Evolutionary conservation across 2,113 vertebrate genomes (phyloP).

Genomic region (Xyliphius kryptos): DNA sequence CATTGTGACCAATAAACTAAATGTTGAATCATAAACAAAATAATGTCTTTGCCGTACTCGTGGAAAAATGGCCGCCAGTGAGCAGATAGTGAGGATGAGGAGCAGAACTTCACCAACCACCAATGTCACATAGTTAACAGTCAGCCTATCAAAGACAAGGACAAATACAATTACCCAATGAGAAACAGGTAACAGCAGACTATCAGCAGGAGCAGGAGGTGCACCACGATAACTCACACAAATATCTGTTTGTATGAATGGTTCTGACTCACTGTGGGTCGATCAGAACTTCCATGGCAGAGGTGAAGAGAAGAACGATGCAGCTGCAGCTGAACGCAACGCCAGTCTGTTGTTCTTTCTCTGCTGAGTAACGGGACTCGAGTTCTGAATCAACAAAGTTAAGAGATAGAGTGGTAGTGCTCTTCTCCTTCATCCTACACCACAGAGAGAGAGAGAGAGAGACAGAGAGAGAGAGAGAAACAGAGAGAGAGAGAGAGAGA

Average conservation of each 20-base stretch:
- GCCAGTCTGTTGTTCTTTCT: slow-evolving; percentile 87
- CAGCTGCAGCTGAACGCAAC: slow-evolving; percentile 86
- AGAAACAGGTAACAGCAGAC: too few relatives aligned
- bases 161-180: too few relatives aligned
- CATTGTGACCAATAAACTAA: too few relatives aligned
- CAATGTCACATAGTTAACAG: slow-evolving; percentile 86
- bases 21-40: too few relatives aligned
- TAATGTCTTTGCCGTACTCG: slow-evolving; percentile 68
- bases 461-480: not conserved
- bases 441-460: slow-evolving; percentile 6
- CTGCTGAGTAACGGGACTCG: slow-evolving; percentile 83
- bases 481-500: too few relatives aligned
- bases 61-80: slow-evolving; percentile 84
- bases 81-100: slow-evolving; percentile 81
- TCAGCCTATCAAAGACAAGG: slow-evolving; percentile 63
- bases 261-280: slow-evolving; percentile 91
- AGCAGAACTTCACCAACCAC: slow-evolving; percentile 77
- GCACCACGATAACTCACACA: too few relatives aligned
- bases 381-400: slow-evolving; percentile 76
- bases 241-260: too few relatives aligned
- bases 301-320: slow-evolving; percentile 76
- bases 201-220: too few relatives aligned
- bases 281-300: slow-evolving; percentile 77
- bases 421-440: slow-evolving; percentile 73
- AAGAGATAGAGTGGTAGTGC: slow-evolving; percentile 73